phyloP scores from a whole-genome alignment of 2,888 invertebrate species.

The Leptinotarsa haldemani region DNA sequence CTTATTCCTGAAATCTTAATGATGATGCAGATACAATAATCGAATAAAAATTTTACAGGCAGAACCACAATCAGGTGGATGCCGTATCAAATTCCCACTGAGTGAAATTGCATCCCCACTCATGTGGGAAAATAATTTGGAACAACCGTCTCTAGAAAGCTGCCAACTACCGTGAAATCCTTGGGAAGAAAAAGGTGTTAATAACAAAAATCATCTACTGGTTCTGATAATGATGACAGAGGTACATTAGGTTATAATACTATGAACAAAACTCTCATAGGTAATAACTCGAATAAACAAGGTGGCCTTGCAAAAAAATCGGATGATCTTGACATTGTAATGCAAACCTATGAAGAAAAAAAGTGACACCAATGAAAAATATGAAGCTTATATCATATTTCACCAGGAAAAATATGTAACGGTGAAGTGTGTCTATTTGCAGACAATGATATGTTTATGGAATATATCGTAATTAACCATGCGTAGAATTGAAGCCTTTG shows the following conservation, averaged over 20 bases:
- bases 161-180: no score
- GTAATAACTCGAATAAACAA: not conserved
- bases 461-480: conserved; percentile 17
- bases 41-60: no score
- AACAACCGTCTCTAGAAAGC: no score
- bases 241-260: not conserved
- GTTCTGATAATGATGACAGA: no score
- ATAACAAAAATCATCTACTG: no score
- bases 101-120: no score
- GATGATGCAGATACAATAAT: no score
- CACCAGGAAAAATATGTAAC: not conserved
- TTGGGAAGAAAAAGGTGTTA: no score
- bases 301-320: not conserved
- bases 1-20: no score
- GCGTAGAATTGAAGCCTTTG: conserved; percentile 2
- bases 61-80: no score
- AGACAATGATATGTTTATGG: conserved; percentile 12
- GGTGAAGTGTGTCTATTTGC: not conserved
- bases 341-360: not conserved
- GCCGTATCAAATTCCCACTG: no score
- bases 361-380: not conserved
- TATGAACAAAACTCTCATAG: not conserved
- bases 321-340: not conserved
- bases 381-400: conserved; percentile 7
- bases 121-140: no score